These are phyloP conservation scores for Choreutis nemorana DNA, from an alignment of 2,888 invertebrate genomes.

Conservation along the genomic window DNA sequence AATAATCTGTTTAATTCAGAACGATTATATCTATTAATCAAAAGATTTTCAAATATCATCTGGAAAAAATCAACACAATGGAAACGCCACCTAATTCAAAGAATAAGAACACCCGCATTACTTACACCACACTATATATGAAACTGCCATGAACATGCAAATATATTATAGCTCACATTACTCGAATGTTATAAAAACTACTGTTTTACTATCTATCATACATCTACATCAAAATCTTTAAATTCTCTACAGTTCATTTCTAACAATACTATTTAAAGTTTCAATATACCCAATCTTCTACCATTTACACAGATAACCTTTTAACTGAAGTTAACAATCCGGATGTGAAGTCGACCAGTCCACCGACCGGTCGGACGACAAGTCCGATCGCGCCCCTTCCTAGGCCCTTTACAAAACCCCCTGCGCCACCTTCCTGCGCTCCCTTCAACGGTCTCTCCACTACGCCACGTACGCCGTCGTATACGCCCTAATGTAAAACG, in stretches of 20 bases:
- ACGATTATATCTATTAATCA: too few relatives aligned
- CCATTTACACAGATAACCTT: slow-evolving; percentile 24
- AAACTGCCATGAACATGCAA: too few relatives aligned
- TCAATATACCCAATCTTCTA: not conserved
- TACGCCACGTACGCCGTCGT: slow-evolving; percentile 41
- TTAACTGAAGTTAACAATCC: slow-evolving; percentile 36
- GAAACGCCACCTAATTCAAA: too few relatives aligned
- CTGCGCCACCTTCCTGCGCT: slow-evolving; percentile 32
- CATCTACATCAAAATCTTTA: not conserved
- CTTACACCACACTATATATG: too few relatives aligned
- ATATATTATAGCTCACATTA: too few relatives aligned
- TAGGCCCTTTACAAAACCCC: slow-evolving; percentile 36
- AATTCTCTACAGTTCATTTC: not conserved
- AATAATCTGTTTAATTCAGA: too few relatives aligned
- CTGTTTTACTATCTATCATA: too few relatives aligned
- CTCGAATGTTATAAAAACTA: not conserved
- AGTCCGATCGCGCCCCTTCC: slow-evolving; percentile 38
- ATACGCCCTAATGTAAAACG: slow-evolving; percentile 34
- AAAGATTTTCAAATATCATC: too few relatives aligned
- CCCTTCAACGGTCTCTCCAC: slow-evolving; percentile 34
- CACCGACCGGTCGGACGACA: slow-evolving; percentile 38
- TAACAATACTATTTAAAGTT: not conserved
- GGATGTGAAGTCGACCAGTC: slow-evolving; percentile 45
- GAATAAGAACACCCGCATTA: too few relatives aligned
- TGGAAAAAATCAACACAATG: too few relatives aligned